Percentiles rank a stretch among this genome's conserved stretches.
Evolutionary conservation across 37 sponge, comb jelly and placozoan species (phyloP).

Genomic region (Spongilla lacustris): DNA sequence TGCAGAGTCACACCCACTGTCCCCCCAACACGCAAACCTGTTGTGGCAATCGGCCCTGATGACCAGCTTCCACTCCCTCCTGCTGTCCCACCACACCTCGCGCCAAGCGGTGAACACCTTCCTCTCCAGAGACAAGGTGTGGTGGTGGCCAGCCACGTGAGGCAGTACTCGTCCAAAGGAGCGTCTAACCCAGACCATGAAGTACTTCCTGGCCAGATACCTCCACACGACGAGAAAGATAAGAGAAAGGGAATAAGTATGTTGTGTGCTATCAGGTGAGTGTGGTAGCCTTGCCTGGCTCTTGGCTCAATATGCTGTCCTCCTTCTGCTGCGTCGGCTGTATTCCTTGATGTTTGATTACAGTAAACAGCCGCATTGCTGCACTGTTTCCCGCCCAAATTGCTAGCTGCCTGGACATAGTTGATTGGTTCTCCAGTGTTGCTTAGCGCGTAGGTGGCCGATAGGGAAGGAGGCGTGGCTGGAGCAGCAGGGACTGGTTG

Average conservation of each 20-base stretch:
- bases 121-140: constrained; percentile 15
- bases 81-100: constrained; percentile 54
- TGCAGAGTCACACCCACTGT: background rate
- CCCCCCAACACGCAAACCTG: constrained; percentile 28
- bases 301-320: background rate
- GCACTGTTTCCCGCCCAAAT: background rate
- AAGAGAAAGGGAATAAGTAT: background rate
- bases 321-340: background rate
- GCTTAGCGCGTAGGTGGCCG: background rate
- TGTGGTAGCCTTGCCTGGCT: background rate
- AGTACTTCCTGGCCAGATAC: constrained; percentile 46
- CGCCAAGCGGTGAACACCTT: constrained; percentile 43
- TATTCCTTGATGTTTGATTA: background rate
- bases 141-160: constrained; percentile 27
- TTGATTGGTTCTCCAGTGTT: background rate
- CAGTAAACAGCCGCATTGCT: background rate
- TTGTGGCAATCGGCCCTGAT: constrained; percentile 84
- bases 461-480: background rate
- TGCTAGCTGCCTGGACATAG: background rate
- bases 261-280: background rate
- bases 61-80: constrained; percentile 79
- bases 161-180: constrained; percentile 62
- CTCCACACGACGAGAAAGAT: background rate
- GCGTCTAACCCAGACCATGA: constrained; percentile 24
- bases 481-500: background rate